Base-by-base conservation (phyloP, 53 echinoderm and acorn worm genomes). In the Stichopus horrens region DNA sequence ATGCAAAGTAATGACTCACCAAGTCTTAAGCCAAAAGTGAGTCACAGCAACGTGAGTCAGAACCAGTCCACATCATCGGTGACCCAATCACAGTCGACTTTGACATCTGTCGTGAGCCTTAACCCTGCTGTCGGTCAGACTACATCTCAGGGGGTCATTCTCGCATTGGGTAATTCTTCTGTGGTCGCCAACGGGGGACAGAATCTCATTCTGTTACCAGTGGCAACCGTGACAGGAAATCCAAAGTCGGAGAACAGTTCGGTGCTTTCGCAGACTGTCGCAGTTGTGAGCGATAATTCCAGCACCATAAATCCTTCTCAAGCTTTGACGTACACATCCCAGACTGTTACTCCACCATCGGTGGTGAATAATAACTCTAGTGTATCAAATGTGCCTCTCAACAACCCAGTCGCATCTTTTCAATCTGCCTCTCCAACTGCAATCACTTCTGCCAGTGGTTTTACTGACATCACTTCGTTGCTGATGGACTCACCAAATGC, bases 1-100 rank as follows among this genome's bases (percentile, higher is more conserved):
- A 93, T 95, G 95, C 90, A 91, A 60, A 74, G n/a, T 7, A 86
- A 92, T 10, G 86, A 66, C 6, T 23, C 66, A 2, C 52, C 21
- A 16, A 81, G 58, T 20, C 4, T 52, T 56, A 55, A 55, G 5
- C 9, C 8, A 10, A 75, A 75, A 55, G 87, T 23, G 57, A 57
- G 9, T 6, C 8, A 51, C 9, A 58, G 53, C 7, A 23, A 21
- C 20, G 5, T 57, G 4, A 57, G 21, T 23, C 56, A 22, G 5
- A 8, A 53, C 8, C 23, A 23, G 14, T 21, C 54, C 13, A 21
- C 74, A 10, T 9, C 55, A 6, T 10, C 87, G 18, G 74, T 74
- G 4, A 71, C 52, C n/a, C 18, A 52, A 22, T 18, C 55, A 86
- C 16, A 20, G 8, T 37, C 73, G n/a, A 53, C 37, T 7, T 52